Percentiles rank a stretch among this genome's conserved stretches.
These are phyloP conservation scores for Epinephelus malabaricus DNA, from an alignment of 2,797 vertebrate species.

Conservation along the genomic window DNA sequence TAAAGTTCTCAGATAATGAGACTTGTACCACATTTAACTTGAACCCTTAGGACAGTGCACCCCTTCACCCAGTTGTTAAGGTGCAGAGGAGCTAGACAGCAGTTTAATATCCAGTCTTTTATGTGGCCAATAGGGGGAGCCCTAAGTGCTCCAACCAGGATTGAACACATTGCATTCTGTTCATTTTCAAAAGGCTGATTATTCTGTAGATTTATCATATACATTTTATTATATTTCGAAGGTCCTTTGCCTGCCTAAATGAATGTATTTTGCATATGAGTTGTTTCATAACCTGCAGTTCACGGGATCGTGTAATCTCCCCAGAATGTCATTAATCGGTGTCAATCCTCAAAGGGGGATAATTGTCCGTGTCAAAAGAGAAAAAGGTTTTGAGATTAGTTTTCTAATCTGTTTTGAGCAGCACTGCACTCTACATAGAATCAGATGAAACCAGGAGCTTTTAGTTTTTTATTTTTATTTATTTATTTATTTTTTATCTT, in stretches of 20 bases:
- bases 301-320: constrained; percentile 65
- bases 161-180: constrained; percentile 22
- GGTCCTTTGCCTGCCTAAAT: constrained; percentile 37
- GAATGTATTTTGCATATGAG: constrained; percentile 47
- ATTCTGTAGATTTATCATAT: constrained; percentile 49
- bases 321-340: constrained; percentile 73
- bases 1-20: constrained; percentile 33
- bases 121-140: constrained; percentile 81
- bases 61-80: constrained; percentile 21
- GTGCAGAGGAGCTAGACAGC: constrained; percentile 18
- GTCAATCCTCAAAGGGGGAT: constrained; percentile 72
- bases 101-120: constrained; percentile 16
- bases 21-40: not conserved
- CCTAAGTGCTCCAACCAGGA: constrained; percentile 61
- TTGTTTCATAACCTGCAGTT: constrained; percentile 65
- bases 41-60: not conserved
- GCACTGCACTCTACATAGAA: constrained; percentile 46
- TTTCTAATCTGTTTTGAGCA: constrained; percentile 75
- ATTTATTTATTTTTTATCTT: not conserved
- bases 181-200: constrained; percentile 46
- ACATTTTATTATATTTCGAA: constrained; percentile 54
- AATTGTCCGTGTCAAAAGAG: constrained; percentile 69
- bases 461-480: constrained; percentile 34
- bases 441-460: constrained; percentile 66
- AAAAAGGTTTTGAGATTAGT: constrained; percentile 73